These are phyloP conservation scores for Elysia crispata DNA, from an alignment of 2,888 invertebrate species.

Conservation along the genomic window DNA sequence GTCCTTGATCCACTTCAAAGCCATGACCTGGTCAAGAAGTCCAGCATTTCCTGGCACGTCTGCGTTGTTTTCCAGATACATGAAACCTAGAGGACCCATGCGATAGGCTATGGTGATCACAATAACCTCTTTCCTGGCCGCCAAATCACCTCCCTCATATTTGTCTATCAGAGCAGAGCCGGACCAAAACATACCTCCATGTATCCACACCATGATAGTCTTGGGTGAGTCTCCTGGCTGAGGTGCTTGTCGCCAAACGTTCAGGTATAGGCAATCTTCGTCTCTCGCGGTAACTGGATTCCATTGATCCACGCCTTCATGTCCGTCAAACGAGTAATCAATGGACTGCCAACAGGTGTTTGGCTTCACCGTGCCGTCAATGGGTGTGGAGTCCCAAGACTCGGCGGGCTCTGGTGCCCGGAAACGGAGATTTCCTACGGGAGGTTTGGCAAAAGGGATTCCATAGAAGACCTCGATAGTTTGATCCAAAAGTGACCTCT, in stretches of 20 bases:
- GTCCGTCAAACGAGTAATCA: slow-evolving; percentile 78
- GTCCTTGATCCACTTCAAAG: slow-evolving; percentile 92
- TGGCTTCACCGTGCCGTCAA: slow-evolving; percentile 88
- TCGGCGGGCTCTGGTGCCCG: slow-evolving; percentile 88
- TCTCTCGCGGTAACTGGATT: slow-evolving; percentile 91
- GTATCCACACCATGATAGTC: slow-evolving; percentile 94
- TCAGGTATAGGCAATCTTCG: slow-evolving; percentile 96
- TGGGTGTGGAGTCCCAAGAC: slow-evolving; percentile 88
- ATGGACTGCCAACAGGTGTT: slow-evolving; percentile 87
- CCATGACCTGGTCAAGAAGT: slow-evolving; percentile 94
- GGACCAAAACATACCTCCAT: slow-evolving; percentile 95
- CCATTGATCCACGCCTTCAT: slow-evolving; percentile 93
- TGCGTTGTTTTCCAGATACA: slow-evolving; percentile 89
- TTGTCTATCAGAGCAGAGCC: slow-evolving; percentile 88
- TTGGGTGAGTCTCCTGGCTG: slow-evolving; percentile 79
- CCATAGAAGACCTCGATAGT: slow-evolving; percentile 90
- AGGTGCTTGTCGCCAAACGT: slow-evolving; percentile 92
- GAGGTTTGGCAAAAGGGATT: slow-evolving; percentile 94
- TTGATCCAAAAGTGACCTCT: too few species aligned
- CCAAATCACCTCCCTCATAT: slow-evolving; percentile 82
- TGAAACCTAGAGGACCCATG: slow-evolving; percentile 94
- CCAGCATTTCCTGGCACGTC: slow-evolving; percentile 91
- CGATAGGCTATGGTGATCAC: slow-evolving; percentile 95
- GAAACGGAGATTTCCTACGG: slow-evolving; percentile 88
- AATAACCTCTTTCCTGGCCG: slow-evolving; percentile 92